Conservation (phyloP, 2,797 vertebrate species). For the Eurystomus glaucurus region DNA sequence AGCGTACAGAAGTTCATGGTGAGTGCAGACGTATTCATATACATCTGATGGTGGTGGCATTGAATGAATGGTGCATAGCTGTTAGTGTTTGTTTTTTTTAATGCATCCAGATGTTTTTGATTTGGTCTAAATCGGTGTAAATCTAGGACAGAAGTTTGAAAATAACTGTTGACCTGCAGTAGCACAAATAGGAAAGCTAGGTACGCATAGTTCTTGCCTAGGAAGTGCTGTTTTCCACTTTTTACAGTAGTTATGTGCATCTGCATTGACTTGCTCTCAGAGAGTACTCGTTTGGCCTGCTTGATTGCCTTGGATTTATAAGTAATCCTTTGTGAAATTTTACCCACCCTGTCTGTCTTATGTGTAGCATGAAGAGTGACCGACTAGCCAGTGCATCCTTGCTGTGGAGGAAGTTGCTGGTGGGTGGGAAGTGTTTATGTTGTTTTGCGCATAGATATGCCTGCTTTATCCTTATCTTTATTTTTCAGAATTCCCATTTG, state of each 20-base stretch:
- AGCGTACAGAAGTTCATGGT: slow-evolving; percentile 99
- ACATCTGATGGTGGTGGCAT: accelerated
- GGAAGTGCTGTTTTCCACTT: background rate
- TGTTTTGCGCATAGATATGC: background rate
- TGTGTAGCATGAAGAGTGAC: background rate
- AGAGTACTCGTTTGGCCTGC: background rate
- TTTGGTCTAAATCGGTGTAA: background rate
- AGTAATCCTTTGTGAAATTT: background rate
- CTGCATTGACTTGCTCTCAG: background rate
- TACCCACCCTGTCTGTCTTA: background rate
- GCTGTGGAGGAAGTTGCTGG: background rate
- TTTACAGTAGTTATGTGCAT: accelerated
- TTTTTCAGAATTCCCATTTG: slow-evolving; percentile 92
- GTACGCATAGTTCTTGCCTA: accelerated
- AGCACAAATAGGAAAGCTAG: background rate
- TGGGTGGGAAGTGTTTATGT: background rate
- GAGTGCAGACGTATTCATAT: slow-evolving; percentile 30
- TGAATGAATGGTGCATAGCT: background rate
- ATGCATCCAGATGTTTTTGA: background rate
- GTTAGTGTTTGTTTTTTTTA: background rate
- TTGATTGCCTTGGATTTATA: background rate
- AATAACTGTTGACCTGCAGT: accelerated
- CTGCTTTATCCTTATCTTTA: background rate
- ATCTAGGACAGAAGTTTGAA: background rate
- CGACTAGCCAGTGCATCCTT: background rate